Percentiles rank a stretch among this genome's conserved stretches.
Evolutionary conservation across 2,113 vertebrate species (phyloP).

Genomic region (Erpornis zantholeuca): DNA sequence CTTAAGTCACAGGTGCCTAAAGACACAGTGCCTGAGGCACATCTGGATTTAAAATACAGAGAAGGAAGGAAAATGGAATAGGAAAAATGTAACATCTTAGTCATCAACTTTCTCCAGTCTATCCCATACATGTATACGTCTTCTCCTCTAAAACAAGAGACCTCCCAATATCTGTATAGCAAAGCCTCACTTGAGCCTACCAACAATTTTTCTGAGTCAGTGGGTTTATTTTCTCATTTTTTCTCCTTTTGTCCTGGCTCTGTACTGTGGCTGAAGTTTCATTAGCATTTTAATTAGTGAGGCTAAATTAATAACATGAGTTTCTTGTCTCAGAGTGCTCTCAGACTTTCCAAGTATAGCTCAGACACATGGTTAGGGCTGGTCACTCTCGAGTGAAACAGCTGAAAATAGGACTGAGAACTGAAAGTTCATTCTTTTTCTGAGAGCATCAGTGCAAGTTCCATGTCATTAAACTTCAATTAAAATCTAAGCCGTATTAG

Average conservation of each 20-base stretch:
- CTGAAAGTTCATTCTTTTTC: not conserved
- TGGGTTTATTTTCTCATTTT: not conserved
- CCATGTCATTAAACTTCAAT: not conserved
- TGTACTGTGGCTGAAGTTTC: not conserved
- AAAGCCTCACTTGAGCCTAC: not conserved
- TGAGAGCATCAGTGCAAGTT: not conserved
- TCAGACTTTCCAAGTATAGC: not conserved
- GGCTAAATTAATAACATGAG: not conserved
- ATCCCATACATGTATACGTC: not conserved
- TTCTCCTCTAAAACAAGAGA: not conserved
- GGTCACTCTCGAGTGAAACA: not conserved
- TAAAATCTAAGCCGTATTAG: not conserved
- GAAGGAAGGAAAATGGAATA: not conserved
- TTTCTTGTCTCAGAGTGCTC: not conserved
- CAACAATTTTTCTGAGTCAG: not conserved
- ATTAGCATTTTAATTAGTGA: not conserved
- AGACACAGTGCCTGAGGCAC: not conserved
- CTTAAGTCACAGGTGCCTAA: not conserved
- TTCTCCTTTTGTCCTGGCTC: not conserved
- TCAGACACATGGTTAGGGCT: not conserved
- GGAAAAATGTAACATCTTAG: not conserved
- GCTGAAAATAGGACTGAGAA: not conserved
- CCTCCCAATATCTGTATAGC: accelerated
- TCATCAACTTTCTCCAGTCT: not conserved
- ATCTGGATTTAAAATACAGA: not conserved